phyloP scores from a whole-genome alignment of 2,888 invertebrate species.

The Sinopyrophorus schimmeli region DNA sequence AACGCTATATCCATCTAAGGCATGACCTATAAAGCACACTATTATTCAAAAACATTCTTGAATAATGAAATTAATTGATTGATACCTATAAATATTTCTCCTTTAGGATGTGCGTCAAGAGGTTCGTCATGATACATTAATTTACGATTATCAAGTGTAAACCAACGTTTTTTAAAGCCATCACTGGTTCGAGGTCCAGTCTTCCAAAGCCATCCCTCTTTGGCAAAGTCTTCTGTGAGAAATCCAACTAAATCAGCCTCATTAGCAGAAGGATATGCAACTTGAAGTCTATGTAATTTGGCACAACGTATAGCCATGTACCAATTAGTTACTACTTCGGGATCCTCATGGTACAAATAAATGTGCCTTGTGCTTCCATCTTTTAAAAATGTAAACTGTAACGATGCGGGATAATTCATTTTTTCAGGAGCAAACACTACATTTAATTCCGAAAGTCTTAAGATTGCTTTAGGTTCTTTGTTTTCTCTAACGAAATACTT shows the following conservation, averaged over 20 bases:
- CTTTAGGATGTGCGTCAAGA: constrained; percentile 85
- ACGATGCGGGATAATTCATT: constrained; percentile 75
- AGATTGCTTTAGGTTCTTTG: constrained; percentile 80
- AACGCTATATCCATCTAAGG: constrained; percentile 75
- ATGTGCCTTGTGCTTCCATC: constrained; percentile 86
- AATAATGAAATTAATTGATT: not conserved
- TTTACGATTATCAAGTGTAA: constrained; percentile 84
- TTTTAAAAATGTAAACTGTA: constrained; percentile 84
- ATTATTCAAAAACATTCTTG: not conserved
- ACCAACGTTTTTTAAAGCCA: constrained; percentile 85
- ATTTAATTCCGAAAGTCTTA: constrained; percentile 80
- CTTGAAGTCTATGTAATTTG: constrained; percentile 79
- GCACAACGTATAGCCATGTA: constrained; percentile 70
- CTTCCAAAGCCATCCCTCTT: constrained; percentile 88
- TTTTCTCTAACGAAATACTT: constrained; percentile 75
- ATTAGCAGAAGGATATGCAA: constrained; percentile 78
- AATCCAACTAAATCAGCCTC: constrained; percentile 72
- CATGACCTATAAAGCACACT: constrained; percentile 63
- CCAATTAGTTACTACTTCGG: constrained; percentile 86
- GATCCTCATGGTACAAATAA: constrained; percentile 83
- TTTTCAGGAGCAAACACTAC: constrained; percentile 84
- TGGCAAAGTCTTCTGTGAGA: constrained; percentile 79
- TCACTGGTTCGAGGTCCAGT: constrained; percentile 83
- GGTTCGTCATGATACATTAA: constrained; percentile 92
- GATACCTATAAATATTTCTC: constrained; percentile 84